Evolutionary conservation across 1,140 invertebrate genomes (phyloP), one percentile per base, ranked within the genome.

Genomic region (Drosophila baimaii): DNA sequence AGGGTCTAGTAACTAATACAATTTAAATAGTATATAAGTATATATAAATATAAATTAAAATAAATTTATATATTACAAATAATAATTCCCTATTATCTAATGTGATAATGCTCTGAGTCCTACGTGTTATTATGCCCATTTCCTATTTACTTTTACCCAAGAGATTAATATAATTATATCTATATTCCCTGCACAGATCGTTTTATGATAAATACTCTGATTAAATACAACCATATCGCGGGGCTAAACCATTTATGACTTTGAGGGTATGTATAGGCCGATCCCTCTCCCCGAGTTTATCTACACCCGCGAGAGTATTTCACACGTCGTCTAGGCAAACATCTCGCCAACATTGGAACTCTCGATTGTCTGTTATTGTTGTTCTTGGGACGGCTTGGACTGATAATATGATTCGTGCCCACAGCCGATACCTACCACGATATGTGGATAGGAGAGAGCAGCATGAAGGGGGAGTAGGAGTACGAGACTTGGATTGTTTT

Each of bases 341-440:
- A 62, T 33, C 25, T 56, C 25, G 39, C n/a, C n/a, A n/a, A n/a
- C 23, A 35, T 44, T 33, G 49, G 58, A 66, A 64, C 72, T 49
- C 54, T 68, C 73, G 62, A 66, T 46, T 72, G 65, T 59, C 63
- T 72, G 65, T 76, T 72, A 37, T 71, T 71, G 59, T 70, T 59
- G 73, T 73, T 70, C 43, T 63, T 64, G 65, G 65, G 74, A 46
- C 70, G 33, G 57, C 62, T 57, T n/a, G n/a, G 37, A 37, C 56
- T 86, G 79, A 86, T 88, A 88, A 88, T 88, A 70, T 79, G 82
- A 82, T 79, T 86, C 79, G 82, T 86, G 83, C 77, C 75, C 83
- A 79, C 49, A 68, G 62, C 46, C 27, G 29, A 54, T 54, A 52
- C 19, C 29, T 35, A 52, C 49, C 49, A 61, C 31, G 39, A 65